Evolutionary conservation across 1,140 invertebrate species (phyloP).

Genomic region (Uloborus diversus): DNA sequence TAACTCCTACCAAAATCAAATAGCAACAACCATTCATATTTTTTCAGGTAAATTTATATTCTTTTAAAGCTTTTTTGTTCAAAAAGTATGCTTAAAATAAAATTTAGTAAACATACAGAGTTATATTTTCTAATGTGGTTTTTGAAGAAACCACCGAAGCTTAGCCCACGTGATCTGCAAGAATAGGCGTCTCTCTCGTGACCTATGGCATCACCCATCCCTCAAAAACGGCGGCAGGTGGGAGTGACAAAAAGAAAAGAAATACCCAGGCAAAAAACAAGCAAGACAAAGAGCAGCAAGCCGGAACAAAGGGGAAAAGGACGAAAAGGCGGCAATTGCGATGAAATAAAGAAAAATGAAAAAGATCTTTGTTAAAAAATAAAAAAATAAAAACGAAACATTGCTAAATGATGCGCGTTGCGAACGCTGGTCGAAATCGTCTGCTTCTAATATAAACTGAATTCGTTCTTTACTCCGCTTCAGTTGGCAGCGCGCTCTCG

Average conservation of each 20-base stretch:
- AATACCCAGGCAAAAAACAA: neutral
- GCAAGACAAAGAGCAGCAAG: neutral
- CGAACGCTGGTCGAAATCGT: conserved; percentile 27
- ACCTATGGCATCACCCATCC: neutral
- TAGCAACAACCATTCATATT: too few relatives aligned
- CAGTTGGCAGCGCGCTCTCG: conserved; percentile 6
- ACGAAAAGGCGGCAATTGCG: too few relatives aligned
- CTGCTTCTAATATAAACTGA: conserved; percentile 14
- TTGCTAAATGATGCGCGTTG: conserved; percentile 17
- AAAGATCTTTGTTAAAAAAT: neutral
- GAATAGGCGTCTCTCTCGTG: too few relatives aligned
- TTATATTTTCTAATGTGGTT: too few relatives aligned
- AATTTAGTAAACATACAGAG: too few relatives aligned
- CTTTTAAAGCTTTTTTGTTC: too few relatives aligned
- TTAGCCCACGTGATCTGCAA: too few relatives aligned
- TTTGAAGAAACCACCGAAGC: too few relatives aligned
- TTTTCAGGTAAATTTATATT: too few relatives aligned
- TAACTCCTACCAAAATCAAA: too few relatives aligned
- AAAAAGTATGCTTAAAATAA: too few relatives aligned
- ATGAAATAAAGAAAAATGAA: neutral
- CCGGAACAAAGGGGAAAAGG: conserved; percentile 1
- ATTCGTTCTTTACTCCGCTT: neutral
- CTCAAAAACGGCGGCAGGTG: neutral
- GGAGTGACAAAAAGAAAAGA: neutral
- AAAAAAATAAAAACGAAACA: neutral